Base-by-base conservation (phyloP, 2,888 invertebrate genomes). In the Aphidoletes aphidimyza region DNA sequence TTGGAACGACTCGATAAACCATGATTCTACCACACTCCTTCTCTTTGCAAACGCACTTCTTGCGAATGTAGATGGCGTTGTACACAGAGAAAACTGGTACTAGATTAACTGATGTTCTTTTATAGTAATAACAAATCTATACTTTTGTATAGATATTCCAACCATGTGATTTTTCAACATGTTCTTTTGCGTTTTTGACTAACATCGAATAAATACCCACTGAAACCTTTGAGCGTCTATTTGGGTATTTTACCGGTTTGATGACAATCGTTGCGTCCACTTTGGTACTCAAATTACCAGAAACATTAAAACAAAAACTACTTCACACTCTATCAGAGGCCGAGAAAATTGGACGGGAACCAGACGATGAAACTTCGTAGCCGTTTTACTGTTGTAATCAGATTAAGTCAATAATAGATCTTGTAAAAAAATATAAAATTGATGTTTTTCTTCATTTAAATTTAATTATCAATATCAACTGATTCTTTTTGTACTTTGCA, bases 291-390 rank as follows among this genome's bases (percentile, higher is more conserved):
- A 87, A 90, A n/a, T 92, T 93, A 86, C 93, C 93, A 0, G 93
- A 93, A 89, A 93, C 93, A 0, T 86, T 91, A 30, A 91, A 92
- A 84, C 90, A 89, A 17, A 91, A 91, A 86, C 87, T 91, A 83
- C 91, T 90, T 0, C 93, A 93, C 87, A 92, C 92, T 0, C 90
- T 93, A n/a, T 90, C 90, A 86, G 92, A 93, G 87, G 92, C 92
- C 5, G 91, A 90, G 88, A 89, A 89, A 86, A 90, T 92, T 85
- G 91, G 81, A 39, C 37, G 39, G 2, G 30, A 69, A 5, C 30
- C 69, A 11, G 69, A 26, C 34, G 17, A 69, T 69, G 69, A 69
- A 69, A 69, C 69, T 11, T 69, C 69, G 14, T 69, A 69, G 11
- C 54, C 14, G 54, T 26, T 54, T 26, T 26, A 22, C 22, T 26